Evolutionary conservation across 1,140 invertebrate genomes (phyloP), one percentile per base, ranked within the genome.

Genomic region (Heliothis subflexa): DNA sequence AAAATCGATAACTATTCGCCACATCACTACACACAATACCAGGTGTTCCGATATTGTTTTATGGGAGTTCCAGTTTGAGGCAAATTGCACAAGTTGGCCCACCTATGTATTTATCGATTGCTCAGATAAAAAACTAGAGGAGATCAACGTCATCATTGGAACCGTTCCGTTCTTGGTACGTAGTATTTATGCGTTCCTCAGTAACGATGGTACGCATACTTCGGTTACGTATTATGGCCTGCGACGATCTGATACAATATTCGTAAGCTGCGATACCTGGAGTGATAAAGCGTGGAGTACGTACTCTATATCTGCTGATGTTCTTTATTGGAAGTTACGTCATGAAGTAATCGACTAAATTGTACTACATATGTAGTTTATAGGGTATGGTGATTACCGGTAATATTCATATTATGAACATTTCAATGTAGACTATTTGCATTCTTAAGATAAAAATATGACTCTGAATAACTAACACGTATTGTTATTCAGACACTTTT

Each of bases 21-120:
- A 18, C 74, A 66, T 47, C 74, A 76, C 74, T 76, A 76, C 2
- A n/a, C 49, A 18, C 52, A 52, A 76, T 45, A 49, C 59, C 74
- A 76, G 74, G 74, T 76, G 74, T 76, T 76, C 74, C 49, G 74
- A 76, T 66, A 76, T 76, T 76, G 74, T 76, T 76, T 76, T 76
- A 76, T 76, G 50, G 57, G 4, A 74, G 55, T 74, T 74, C 50
- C 21, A 66, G 61, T 76, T 66, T 66, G 74, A 76, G 33, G 74
- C 45, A 66, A 76, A 76, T 66, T 64, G 74, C 61, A 66, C n/a
- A 76, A 76, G 25, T 76, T 76, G 61, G 21, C 49, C 13, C 45
- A 21, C 47, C 57, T 47, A 50, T 64, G 47, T 50, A 59, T 62
- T 75, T 75, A 75, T 62, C 21, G 45, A 75, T 64, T n/a, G 21